phyloP scores from a whole-genome alignment of 2,113 vertebrate genomes.

The Periophthalmodon schlosseri region DNA sequence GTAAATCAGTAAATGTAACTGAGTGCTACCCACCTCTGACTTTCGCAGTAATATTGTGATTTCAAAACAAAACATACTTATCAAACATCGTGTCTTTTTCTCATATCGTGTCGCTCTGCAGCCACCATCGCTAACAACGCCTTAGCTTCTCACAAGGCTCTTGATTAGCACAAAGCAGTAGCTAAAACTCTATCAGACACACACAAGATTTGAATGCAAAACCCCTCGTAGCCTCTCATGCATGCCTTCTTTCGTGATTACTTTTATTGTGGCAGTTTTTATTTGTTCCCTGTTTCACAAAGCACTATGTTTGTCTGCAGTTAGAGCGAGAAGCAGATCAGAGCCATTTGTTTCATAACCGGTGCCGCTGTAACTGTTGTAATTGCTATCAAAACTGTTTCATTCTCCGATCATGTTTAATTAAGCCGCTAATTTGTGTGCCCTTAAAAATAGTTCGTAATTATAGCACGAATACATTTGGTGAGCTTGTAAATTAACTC shows the following conservation, averaged over 20 bases:
- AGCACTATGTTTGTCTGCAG: background rate
- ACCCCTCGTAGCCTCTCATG: conserved; percentile 54
- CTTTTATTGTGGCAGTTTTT: conserved; percentile 10
- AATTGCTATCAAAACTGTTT: conserved; percentile 2
- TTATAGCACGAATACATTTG: conserved; percentile 2
- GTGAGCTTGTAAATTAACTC: conserved; percentile 18
- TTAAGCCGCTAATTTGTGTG: background rate
- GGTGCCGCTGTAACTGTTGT: background rate
- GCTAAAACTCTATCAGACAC: conserved; percentile 64
- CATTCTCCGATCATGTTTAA: background rate
- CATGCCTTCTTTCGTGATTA: conserved; percentile 32
- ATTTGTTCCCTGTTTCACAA: conserved; percentile 12
- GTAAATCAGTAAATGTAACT: no score
- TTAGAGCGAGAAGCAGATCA: background rate
- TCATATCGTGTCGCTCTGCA: no score
- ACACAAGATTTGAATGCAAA: conserved; percentile 65
- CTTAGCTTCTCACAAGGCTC: conserved; percentile 69
- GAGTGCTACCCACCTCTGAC: no score
- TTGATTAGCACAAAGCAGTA: conserved; percentile 75
- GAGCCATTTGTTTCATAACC: background rate
- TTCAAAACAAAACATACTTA: no score
- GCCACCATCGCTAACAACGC: conserved; percentile 39
- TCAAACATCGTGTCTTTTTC: no score
- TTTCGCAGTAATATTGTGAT: no score
- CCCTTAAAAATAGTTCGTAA: conserved; percentile 2